Conservation (phyloP, 2,797 vertebrate genomes). For the Esox masquinongy region DNA sequence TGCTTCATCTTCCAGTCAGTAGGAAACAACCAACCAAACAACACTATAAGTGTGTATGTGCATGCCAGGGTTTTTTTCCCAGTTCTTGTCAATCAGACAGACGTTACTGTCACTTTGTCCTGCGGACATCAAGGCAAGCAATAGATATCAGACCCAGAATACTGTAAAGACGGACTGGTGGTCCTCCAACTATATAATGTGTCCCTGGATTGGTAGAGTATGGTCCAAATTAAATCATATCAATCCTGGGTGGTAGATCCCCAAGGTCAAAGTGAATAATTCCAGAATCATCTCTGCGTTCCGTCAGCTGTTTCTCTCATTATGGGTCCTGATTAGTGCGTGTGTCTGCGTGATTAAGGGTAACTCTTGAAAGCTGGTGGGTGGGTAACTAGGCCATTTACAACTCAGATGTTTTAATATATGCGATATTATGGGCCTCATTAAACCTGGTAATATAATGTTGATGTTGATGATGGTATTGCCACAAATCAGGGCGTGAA, state of each 20-base stretch:
- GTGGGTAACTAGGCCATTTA: conserved; percentile 32
- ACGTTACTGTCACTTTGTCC: conserved; percentile 53
- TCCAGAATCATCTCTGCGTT: conserved; percentile 18
- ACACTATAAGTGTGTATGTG: conserved; percentile 39
- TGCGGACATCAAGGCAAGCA: conserved; percentile 38
- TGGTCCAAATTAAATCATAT: conserved; percentile 33
- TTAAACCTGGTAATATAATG: conserved; percentile 30
- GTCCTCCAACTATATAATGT: background rate
- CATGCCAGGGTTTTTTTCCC: background rate
- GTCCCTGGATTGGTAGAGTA: conserved; percentile 48
- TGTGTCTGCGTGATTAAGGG: conserved; percentile 3
- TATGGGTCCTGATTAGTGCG: conserved; percentile 26
- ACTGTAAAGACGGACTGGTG: background rate
- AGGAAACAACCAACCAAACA: conserved; percentile 45
- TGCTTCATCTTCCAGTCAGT: conserved; percentile 53
- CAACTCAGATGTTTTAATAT: conserved; percentile 53
- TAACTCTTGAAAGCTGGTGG: conserved; percentile 26
- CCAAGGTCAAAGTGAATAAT: conserved; percentile 21
- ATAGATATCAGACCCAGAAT: conserved; percentile 40
- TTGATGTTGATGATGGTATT: conserved; percentile 5
- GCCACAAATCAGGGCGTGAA: conserved; percentile 29
- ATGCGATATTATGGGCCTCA: conserved; percentile 46
- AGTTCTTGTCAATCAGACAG: conserved; percentile 57
- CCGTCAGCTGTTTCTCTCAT: conserved; percentile 30
- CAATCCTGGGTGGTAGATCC: background rate